These are phyloP conservation scores for Neoaliturus tenellus DNA, from an alignment of 2,888 invertebrate genomes.

Conservation along the genomic window DNA sequence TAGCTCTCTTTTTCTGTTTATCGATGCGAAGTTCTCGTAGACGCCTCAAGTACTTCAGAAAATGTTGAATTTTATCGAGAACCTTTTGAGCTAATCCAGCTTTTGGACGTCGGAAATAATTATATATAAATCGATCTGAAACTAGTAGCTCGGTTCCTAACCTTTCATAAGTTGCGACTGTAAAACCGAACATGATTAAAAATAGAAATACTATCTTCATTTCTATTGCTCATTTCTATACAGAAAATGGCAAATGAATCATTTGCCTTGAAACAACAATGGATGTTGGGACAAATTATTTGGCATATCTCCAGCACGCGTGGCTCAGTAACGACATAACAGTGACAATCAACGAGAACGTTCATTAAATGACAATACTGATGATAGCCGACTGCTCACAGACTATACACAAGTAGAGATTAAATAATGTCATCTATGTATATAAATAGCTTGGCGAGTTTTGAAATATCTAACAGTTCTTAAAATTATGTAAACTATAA, in stretches of 20 bases:
- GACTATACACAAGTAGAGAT: neutral
- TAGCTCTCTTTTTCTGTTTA: slow-evolving; percentile 10
- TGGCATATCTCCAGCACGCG: neutral
- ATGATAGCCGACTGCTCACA: neutral
- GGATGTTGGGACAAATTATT: neutral
- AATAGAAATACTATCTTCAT: slow-evolving; percentile 44
- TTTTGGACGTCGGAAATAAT: neutral
- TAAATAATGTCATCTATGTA: too few relatives aligned
- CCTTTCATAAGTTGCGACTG: slow-evolving; percentile 9
- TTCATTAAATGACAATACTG: neutral
- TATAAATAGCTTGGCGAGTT: too few relatives aligned
- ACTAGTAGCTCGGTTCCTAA: slow-evolving; percentile 14
- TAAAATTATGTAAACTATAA: too few relatives aligned
- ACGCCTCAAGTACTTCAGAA: slow-evolving; percentile 29
- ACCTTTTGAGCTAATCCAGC: neutral
- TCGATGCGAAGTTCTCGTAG: slow-evolving; percentile 37
- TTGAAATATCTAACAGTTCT: too few relatives aligned
- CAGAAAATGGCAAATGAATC: slow-evolving; percentile 9
- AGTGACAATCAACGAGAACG: neutral
- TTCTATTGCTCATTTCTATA: slow-evolving; percentile 14
- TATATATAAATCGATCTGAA: slow-evolving; percentile 10
- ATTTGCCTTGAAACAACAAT: neutral
- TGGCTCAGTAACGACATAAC: neutral
- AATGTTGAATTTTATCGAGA: slow-evolving; percentile 8
- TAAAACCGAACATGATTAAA: slow-evolving; percentile 23